Conservation (phyloP, 1,140 invertebrate genomes). For the Holotrichia oblita region DNA sequence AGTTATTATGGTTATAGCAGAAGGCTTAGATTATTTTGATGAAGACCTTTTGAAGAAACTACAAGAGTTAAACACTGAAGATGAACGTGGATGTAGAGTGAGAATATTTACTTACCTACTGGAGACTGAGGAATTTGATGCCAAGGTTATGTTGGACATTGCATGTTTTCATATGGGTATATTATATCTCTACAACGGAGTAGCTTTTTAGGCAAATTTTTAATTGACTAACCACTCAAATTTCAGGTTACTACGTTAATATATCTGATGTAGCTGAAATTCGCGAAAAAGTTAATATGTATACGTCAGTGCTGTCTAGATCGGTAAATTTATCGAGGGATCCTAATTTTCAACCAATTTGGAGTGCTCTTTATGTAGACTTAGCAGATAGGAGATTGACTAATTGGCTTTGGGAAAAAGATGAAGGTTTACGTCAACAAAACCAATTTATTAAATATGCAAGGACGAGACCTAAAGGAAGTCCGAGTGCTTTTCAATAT, state of each 20-base stretch:
- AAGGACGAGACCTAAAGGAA: conserved; percentile 54
- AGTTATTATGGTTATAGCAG: conserved; percentile 98
- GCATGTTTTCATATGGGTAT: conserved; percentile 91
- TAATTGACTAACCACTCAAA: no score
- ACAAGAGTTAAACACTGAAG: conserved; percentile 89
- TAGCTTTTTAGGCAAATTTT: no score
- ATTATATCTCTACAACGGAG: no score
- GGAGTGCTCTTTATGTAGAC: conserved; percentile 94
- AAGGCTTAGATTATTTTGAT: conserved; percentile 94
- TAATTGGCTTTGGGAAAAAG: conserved; percentile 87
- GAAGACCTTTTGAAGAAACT: conserved; percentile 86
- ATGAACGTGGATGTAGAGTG: conserved; percentile 74
- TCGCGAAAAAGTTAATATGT: conserved; percentile 91
- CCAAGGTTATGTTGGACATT: conserved; percentile 93
- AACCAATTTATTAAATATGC: conserved; percentile 72
- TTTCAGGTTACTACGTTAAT: conserved; percentile 86
- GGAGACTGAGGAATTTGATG: conserved; percentile 86
- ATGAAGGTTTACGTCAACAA: conserved; percentile 80
- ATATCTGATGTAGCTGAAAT: conserved; percentile 93
- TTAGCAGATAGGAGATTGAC: conserved; percentile 88
- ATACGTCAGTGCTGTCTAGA: conserved; percentile 89
- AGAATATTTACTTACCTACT: conserved; percentile 98
- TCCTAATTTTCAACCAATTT: conserved; percentile 81
- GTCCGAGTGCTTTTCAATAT: neutral
- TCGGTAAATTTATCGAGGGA: conserved; percentile 82